Evolutionary conservation across 2,888 invertebrate genomes (phyloP).

Genomic region (Anagyrus pseudococci): DNA sequence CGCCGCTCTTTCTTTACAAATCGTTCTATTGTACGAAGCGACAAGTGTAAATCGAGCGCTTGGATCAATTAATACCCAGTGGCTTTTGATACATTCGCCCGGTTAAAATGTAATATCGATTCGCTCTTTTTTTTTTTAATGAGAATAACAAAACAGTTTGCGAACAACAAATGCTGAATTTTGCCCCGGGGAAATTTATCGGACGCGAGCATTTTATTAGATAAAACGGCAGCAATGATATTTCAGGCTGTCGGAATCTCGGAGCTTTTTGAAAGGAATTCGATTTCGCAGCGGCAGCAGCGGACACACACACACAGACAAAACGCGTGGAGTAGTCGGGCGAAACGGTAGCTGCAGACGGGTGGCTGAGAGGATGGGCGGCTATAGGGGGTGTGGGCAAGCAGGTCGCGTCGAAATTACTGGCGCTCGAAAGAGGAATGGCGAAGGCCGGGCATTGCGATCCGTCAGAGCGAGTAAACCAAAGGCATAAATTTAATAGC

Average conservation of each 20-base stretch:
- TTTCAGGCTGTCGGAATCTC: not conserved
- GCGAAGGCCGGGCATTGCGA: constrained; percentile 53
- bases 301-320: constrained; percentile 10
- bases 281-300: constrained; percentile 25
- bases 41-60: too few species aligned
- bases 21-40: too few species aligned
- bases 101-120: too few species aligned
- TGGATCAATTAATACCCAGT: too few species aligned
- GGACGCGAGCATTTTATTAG: too few species aligned
- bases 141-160: too few species aligned
- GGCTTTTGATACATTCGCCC: too few species aligned
- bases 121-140: too few species aligned
- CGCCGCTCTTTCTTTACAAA: not conserved
- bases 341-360: too few species aligned
- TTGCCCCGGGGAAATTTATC: too few species aligned
- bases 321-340: too few species aligned
- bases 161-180: too few species aligned
- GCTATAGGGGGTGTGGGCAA: not conserved
- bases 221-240: constrained; percentile 7
- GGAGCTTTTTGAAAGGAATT: constrained; percentile 23
- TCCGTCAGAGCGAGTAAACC: constrained; percentile 62
- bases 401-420: constrained; percentile 9
- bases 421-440: not conserved
- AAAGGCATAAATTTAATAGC: constrained; percentile 61
- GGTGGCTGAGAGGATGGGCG: not conserved